phyloP scores from a whole-genome alignment of 2,113 vertebrate genomes.

The Megatriorchis doriae region DNA sequence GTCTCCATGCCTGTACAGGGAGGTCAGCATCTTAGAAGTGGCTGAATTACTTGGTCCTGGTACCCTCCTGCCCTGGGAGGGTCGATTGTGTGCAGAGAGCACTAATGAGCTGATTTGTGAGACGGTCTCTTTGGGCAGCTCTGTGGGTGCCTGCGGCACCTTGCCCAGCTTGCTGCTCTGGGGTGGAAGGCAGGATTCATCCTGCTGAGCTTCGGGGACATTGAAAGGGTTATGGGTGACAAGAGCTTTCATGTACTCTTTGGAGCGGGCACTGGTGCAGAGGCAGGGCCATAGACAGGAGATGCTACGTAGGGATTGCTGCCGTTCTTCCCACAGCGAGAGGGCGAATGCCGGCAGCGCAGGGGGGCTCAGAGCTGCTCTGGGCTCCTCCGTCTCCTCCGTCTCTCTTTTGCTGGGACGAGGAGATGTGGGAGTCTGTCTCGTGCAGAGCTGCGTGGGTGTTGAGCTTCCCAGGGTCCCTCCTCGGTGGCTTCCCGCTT shows the following conservation, averaged over 20 bases:
- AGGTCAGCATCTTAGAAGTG: not conserved
- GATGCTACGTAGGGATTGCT: not conserved
- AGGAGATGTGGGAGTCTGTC: not conserved
- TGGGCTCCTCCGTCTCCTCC: not conserved
- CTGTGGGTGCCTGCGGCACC: not conserved
- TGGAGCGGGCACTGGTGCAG: not conserved
- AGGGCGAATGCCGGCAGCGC: fast-evolving
- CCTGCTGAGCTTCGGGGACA: not conserved
- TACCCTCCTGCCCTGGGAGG: not conserved
- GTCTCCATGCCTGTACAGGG: not conserved
- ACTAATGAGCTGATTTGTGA: not conserved
- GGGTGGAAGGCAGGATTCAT: not conserved
- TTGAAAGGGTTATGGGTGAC: not conserved
- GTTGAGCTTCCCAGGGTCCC: not conserved
- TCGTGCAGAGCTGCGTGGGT: fast-evolving
- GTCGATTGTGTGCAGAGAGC: not conserved
- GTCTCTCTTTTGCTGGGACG: not conserved
- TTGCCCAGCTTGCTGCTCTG: not conserved
- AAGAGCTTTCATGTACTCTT: fast-evolving
- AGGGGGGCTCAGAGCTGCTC: not conserved
- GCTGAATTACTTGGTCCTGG: not conserved
- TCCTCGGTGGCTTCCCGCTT: conserved; percentile 3
- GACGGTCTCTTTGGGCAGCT: not conserved
- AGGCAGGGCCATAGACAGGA: not conserved
- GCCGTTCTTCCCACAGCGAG: not conserved